phyloP scores from a whole-genome alignment of 2,797 vertebrate genomes.

The Sebastiscus tertius region DNA sequence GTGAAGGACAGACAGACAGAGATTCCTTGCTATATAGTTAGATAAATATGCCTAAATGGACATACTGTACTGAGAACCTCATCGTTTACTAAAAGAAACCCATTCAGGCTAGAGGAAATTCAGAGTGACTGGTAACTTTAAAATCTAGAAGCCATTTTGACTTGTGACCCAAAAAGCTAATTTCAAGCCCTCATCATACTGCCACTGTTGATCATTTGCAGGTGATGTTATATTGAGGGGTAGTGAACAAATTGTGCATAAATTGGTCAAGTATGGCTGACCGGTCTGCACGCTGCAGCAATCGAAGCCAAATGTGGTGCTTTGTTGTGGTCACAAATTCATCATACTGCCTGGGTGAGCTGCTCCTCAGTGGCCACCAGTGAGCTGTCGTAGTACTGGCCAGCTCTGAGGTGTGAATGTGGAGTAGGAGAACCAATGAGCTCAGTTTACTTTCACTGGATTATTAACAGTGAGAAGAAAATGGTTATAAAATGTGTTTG shows the following conservation, averaged over 20 bases:
- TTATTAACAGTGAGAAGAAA: conserved; percentile 30
- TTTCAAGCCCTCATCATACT: conserved; percentile 12
- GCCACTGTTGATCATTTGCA: conserved; percentile 43
- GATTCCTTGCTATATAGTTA: too few species aligned
- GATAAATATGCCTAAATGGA: background rate
- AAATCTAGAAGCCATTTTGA: conserved; percentile 35
- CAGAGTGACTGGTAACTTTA: conserved; percentile 14
- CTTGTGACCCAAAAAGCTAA: conserved; percentile 38
- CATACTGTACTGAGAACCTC: background rate
- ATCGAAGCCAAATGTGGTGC: conserved; percentile 54
- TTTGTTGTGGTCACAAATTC: conserved; percentile 55
- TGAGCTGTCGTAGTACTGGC: background rate
- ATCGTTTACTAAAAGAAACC: background rate
- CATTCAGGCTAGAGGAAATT: conserved; percentile 18
- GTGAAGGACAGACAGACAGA: too few species aligned
- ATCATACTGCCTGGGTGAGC: conserved; percentile 19
- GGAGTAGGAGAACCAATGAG: conserved; percentile 12
- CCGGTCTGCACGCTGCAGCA: conserved; percentile 5
- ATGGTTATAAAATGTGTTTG: conserved; percentile 36
- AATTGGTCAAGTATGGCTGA: background rate
- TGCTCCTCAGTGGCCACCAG: background rate
- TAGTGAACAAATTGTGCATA: conserved; percentile 24
- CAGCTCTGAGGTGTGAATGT: conserved; percentile 36
- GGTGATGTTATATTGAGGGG: conserved; percentile 19
- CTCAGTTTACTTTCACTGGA: conserved; percentile 25